Evolutionary conservation across 1,140 invertebrate species (phyloP), one percentile per base, ranked within the genome.

Genomic region (Sarcophaga peregrina): DNA sequence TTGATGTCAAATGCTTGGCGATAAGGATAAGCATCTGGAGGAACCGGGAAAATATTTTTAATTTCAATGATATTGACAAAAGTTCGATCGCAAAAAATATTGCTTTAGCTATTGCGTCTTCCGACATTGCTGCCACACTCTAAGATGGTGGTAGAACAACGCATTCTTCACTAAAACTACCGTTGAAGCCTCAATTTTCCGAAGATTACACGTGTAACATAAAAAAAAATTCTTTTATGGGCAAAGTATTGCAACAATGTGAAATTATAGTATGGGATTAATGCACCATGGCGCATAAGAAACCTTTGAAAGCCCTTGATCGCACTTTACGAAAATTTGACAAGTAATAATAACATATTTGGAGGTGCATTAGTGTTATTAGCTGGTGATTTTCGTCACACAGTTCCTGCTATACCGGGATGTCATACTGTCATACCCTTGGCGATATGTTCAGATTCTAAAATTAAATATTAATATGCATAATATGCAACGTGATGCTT

Each of bases 331-430:
- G n/a, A 88, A 88, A 87, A 91, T 89, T 76, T 91, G 11, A 85
- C 85, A 10, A 82, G n/a, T n/a, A n/a, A n/a, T n/a, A n/a, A n/a
- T n/a, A n/a, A n/a, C n/a, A n/a, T n/a, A n/a, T n/a, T n/a, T 83
- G 86, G 85, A 74, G 86, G 86, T 20, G 86, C 88, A 85, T 82
- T 86, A 73, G 82, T 89, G 48, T 76, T 89, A 78, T 83, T 87
- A 72, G 82, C 90, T 83, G 91, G 92, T 72, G 91, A 93, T 88
- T 93, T 92, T 85, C 83, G 91, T 75, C 91, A 93, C 86, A 92
- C 87, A n/a, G 83, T 92, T 37, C 91, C 91, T 5, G 89, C 92
- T 7, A 90, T 92, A 37, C 83, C 85, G 72, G 85, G 87, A 54
- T 76, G 76, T 86, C 8, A 85, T 85, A 81, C 17, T 68, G 46